These are phyloP conservation scores for Acrobeloides nanus DNA, from an alignment of 2,888 invertebrate species.

Conservation along the genomic window DNA sequence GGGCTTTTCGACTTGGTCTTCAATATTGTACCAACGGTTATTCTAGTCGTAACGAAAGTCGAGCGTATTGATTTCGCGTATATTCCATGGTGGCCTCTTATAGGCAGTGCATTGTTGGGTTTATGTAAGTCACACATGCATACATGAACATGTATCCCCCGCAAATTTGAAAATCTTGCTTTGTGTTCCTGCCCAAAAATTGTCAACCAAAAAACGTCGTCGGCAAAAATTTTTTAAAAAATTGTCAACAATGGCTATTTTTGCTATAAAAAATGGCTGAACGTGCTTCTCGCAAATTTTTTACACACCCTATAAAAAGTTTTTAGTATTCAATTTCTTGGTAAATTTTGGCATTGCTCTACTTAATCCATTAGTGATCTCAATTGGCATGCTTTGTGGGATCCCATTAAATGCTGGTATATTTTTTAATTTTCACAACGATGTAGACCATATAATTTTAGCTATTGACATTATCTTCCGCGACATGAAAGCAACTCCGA, in stretches of 20 bases:
- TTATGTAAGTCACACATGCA: constrained; percentile 50
- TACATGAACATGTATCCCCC: no score
- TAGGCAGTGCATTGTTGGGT: constrained; percentile 63
- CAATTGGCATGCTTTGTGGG: constrained; percentile 82
- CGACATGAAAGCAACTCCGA: constrained; percentile 13
- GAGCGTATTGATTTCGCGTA: constrained; percentile 75
- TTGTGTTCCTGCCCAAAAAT: no score
- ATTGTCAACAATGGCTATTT: no score
- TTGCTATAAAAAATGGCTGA: no score
- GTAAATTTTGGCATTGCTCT: constrained; percentile 87
- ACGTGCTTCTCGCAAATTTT: background rate
- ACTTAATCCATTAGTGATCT: constrained; percentile 88
- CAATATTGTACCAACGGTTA: constrained; percentile 62
- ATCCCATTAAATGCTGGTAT: constrained; percentile 88
- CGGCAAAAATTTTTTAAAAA: constrained; percentile 3
- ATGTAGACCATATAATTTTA: constrained; percentile 8
- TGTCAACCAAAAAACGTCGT: no score
- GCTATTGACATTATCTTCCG: constrained; percentile 28
- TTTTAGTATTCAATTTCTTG: constrained; percentile 79
- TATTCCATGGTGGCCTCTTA: constrained; percentile 78
- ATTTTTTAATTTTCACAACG: constrained; percentile 26
- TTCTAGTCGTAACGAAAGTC: constrained; percentile 75
- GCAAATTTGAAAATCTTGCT: no score
- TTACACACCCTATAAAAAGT: constrained; percentile 1
- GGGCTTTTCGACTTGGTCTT: constrained; percentile 79